phyloP scores from a whole-genome alignment of 2,797 vertebrate species.

The Spondyliosoma cantharus region DNA sequence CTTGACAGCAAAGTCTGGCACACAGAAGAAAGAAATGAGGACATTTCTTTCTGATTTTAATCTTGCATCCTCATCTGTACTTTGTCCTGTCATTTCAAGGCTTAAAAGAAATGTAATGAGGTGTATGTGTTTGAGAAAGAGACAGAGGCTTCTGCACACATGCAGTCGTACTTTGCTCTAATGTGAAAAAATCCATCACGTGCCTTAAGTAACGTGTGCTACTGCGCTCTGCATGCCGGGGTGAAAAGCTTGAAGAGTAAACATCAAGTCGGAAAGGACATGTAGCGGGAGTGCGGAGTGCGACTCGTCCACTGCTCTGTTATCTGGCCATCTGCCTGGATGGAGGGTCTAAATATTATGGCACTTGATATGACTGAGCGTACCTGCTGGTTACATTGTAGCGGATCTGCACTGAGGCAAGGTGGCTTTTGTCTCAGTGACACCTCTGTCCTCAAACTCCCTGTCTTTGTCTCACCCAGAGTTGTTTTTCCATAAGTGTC shows the following conservation, averaged over 20 bases:
- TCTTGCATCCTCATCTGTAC: constrained; percentile 36
- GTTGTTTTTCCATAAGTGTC: constrained; percentile 58
- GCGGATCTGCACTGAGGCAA: constrained; percentile 75
- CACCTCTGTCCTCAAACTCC: constrained; percentile 66
- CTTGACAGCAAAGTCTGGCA: constrained; percentile 52
- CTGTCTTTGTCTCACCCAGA: constrained; percentile 46
- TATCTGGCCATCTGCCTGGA: constrained; percentile 79
- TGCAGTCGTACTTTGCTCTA: constrained; percentile 11
- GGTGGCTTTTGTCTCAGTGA: constrained; percentile 76
- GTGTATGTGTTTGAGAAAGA: background rate
- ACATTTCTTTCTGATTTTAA: constrained; percentile 59
- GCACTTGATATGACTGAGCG: constrained; percentile 81
- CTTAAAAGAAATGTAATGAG: constrained; percentile 1
- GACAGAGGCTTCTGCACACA: constrained; percentile 20
- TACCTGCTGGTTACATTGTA: constrained; percentile 79
- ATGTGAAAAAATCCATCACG: constrained; percentile 30
- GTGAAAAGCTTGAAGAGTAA: constrained; percentile 72
- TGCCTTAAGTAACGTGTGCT: constrained; percentile 48
- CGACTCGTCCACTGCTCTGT: constrained; percentile 65
- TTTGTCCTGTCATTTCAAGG: constrained; percentile 34
- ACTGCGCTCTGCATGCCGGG: constrained; percentile 30
- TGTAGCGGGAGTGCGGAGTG: constrained; percentile 38
- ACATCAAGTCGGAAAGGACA: constrained; percentile 69
- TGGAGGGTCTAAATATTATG: constrained; percentile 85
- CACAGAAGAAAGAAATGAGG: constrained; percentile 41